A percentile compares a stretch with the other conserved stretches of the same genome.
phyloP scores from a whole-genome alignment of 92 coral and sea anemone species.

The Paragorgia papillata region DNA sequence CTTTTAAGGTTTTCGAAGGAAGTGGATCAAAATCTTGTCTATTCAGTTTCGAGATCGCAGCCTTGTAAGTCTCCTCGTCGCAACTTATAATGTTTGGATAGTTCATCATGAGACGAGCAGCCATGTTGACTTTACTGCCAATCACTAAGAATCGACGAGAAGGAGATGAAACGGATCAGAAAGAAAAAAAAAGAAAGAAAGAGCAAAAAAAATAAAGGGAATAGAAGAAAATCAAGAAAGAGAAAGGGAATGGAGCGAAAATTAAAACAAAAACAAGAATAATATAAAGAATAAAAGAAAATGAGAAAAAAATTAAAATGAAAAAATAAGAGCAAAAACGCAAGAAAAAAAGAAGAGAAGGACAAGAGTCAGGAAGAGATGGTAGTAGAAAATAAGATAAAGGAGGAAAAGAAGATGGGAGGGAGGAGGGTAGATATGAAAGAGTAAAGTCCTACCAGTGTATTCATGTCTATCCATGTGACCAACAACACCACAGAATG shows the following conservation, averaged over 20 bases:
- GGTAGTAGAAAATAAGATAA: not conserved
- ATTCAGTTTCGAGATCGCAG: slow-evolving; percentile 80
- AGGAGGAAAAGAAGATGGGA: not conserved
- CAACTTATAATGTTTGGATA: slow-evolving; percentile 89
- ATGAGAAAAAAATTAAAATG: too few relatives aligned
- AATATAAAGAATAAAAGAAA: too few relatives aligned
- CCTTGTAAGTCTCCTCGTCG: slow-evolving; percentile 89
- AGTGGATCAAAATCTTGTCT: slow-evolving; percentile 87
- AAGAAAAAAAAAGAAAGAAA: not conserved
- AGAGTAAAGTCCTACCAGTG: slow-evolving; percentile 66
- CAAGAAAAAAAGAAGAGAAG: too few relatives aligned
- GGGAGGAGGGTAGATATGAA: not conserved
- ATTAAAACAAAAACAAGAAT: too few relatives aligned
- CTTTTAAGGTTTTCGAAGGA: slow-evolving; percentile 79
- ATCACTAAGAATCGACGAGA: slow-evolving; percentile 60
- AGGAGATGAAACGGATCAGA: not conserved
- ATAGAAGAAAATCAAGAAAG: not conserved
- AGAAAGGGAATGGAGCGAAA: not conserved
- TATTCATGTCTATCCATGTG: slow-evolving; percentile 97
- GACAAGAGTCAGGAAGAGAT: too few relatives aligned
- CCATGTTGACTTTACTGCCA: slow-evolving; percentile 97
- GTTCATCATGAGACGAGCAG: slow-evolving; percentile 98
- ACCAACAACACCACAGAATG: slow-evolving; percentile 98
- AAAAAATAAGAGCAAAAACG: too few relatives aligned
- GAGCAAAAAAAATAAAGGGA: not conserved